Percentiles rank a stretch among this genome's conserved stretches.
These are phyloP conservation scores for Enteromius unitaeniatus DNA, from an alignment of 2,797 vertebrate species.

Conservation along the genomic window DNA sequence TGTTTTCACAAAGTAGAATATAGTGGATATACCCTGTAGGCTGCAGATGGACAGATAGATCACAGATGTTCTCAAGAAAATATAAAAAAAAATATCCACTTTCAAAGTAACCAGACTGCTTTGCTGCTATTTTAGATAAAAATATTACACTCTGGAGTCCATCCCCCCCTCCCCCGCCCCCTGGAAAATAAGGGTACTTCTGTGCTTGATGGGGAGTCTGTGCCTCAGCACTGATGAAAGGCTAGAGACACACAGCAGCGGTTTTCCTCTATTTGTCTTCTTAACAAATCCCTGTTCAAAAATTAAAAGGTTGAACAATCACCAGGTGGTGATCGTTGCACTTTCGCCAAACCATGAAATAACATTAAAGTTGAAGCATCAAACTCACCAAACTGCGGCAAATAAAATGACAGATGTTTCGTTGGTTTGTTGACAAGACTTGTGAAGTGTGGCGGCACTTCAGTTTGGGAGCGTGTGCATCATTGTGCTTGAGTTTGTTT, in stretches of 20 bases:
- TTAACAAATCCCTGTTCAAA: slow-evolving; percentile 34
- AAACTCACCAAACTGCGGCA: slow-evolving; percentile 31
- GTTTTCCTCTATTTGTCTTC: slow-evolving; percentile 26
- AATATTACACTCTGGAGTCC: neutral
- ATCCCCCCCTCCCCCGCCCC: too few species aligned
- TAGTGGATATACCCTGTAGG: neutral
- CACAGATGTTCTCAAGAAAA: neutral
- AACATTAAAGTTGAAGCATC: slow-evolving; percentile 36
- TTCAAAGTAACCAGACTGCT: neutral
- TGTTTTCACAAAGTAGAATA: neutral
- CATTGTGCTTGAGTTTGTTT: slow-evolving; percentile 54
- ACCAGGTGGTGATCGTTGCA: slow-evolving; percentile 17
- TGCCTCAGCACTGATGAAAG: neutral
- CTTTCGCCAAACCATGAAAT: slow-evolving; percentile 38
- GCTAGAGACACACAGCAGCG: neutral
- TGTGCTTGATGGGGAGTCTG: neutral
- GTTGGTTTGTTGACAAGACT: slow-evolving; percentile 46
- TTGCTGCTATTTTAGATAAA: neutral
- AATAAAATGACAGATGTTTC: slow-evolving; percentile 51
- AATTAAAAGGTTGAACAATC: slow-evolving; percentile 35
- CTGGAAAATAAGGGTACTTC: neutral
- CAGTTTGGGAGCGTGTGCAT: slow-evolving; percentile 26
- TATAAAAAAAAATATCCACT: too few species aligned
- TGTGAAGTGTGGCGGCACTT: slow-evolving; percentile 34
- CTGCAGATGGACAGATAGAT: neutral